These are phyloP conservation scores for Macropus fuliginosus DNA, from an alignment of 2,797 vertebrate genomes.

Conservation along the genomic window DNA sequence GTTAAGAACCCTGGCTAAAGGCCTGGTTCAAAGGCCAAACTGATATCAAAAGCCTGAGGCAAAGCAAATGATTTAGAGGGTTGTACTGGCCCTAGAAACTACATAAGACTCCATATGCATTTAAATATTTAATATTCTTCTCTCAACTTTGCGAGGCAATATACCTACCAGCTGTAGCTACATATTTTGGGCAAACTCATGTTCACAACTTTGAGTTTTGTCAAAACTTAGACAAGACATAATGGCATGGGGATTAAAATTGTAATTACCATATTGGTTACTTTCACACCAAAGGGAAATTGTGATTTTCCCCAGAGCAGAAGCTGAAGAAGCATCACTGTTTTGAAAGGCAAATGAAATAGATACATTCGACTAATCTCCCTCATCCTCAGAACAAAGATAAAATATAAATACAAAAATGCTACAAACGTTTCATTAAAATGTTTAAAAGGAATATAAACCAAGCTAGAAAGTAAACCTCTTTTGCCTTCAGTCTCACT, in stretches of 20 bases:
- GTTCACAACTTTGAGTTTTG: background rate
- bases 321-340: background rate
- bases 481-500: background rate
- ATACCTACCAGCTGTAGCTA: background rate
- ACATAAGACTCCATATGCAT: background rate
- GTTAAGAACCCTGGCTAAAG: background rate
- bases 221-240: background rate
- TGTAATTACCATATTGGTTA: background rate
- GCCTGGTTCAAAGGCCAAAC: background rate
- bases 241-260: background rate
- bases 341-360: background rate
- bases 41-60: background rate
- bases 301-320: background rate
- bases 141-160: background rate
- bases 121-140: background rate
- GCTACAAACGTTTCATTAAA: background rate
- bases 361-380: background rate
- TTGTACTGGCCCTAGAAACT: background rate
- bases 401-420: background rate
- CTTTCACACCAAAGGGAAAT: background rate
- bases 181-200: background rate
- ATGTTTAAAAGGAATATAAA: background rate
- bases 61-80: background rate
- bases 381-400: background rate
- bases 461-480: background rate